Percentiles rank a stretch among this genome's conserved stretches.
phyloP scores from a whole-genome alignment of 1,140 invertebrate genomes.

The Lerema accius region DNA sequence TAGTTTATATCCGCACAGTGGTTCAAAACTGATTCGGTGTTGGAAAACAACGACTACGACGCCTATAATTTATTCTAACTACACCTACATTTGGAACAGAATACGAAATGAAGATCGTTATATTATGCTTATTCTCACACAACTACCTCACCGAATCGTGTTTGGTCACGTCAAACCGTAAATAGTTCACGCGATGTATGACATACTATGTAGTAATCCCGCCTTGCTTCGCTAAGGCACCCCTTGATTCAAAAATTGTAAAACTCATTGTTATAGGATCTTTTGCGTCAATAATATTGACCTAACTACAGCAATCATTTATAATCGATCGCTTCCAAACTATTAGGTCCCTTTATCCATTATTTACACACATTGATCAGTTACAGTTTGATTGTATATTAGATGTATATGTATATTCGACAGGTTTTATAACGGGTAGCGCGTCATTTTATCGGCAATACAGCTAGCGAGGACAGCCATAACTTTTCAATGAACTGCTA shows the following conservation, averaged over 20 bases:
- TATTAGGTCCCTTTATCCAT: too few species aligned
- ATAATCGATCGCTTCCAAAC: too few species aligned
- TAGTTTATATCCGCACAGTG: not conserved
- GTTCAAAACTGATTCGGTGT: constrained; percentile 12
- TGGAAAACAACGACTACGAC: constrained; percentile 9
- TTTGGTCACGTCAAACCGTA: constrained; percentile 38
- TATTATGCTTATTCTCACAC: constrained; percentile 34
- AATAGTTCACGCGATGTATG: constrained; percentile 36
- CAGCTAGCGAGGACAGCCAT: not conserved
- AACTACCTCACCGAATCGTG: constrained; percentile 33
- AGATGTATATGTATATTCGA: too few species aligned
- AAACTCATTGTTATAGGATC: too few species aligned
- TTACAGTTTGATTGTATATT: too few species aligned
- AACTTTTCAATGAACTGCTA: constrained; percentile 11
- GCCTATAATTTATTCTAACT: constrained; percentile 28
- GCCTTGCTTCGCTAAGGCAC: too few species aligned
- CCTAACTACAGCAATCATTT: too few species aligned
- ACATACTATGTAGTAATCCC: too few species aligned
- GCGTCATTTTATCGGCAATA: constrained; percentile 12
- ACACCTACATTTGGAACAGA: constrained; percentile 23
- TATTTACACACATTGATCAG: too few species aligned
- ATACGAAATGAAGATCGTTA: constrained; percentile 33
- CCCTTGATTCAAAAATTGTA: too few species aligned
- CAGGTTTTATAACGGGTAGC: constrained; percentile 17
- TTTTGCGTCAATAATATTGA: too few species aligned